Base-by-base conservation (phyloP, 1,140 invertebrate species). In the Micrasema longulum region DNA sequence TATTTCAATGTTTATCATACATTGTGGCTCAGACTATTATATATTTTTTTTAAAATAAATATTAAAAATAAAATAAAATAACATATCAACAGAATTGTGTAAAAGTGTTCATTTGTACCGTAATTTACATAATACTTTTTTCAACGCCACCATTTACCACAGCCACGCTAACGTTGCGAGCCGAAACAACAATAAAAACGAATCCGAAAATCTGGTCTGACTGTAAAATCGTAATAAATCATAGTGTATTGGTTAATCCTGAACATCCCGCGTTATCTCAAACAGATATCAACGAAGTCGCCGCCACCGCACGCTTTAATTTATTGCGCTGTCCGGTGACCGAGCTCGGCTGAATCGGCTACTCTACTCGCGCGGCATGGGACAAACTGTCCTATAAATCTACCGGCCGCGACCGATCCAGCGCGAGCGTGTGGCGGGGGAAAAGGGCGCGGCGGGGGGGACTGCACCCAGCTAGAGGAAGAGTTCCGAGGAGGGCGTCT, bases 381-480 rank as follows among this genome's bases (percentile, higher is more conserved):
- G 62, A 65, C 62, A 48, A 65, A 65, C 47, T 65, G 45, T 65
- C 22, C 62, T 31, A 65, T 65, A 65, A 65, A 65, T 65, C 62
- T 65, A 43, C 62, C 22, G 43, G 50, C 22, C 11, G n/a, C 12
- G 23, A 12, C 22, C 1, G 50, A n/a, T 7, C 10, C 23, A 14
- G 52, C 52, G 26, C 26, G 26, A n/a, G n/a, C n/a, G n/a, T n/a
- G 26, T 4, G 26, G 26, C 2, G 26, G 26, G 26, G 26, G 26
- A 7, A 4, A 31, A 4, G 26, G 26, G 3, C 3, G 26, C 3
- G 2, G 26, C 3, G 7, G 26, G 26, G 26, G 26, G 7, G 26
- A 2, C 3, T 4, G 26, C 26, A 31, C 26, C 26, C 3, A 4
- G 26, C 26, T 31, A 7, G n/a, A n/a, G n/a, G n/a, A n/a, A n/a